Evolutionary conservation across 2,113 vertebrate species (phyloP).

Genomic region (Hydrochoerus hydrochaeris): DNA sequence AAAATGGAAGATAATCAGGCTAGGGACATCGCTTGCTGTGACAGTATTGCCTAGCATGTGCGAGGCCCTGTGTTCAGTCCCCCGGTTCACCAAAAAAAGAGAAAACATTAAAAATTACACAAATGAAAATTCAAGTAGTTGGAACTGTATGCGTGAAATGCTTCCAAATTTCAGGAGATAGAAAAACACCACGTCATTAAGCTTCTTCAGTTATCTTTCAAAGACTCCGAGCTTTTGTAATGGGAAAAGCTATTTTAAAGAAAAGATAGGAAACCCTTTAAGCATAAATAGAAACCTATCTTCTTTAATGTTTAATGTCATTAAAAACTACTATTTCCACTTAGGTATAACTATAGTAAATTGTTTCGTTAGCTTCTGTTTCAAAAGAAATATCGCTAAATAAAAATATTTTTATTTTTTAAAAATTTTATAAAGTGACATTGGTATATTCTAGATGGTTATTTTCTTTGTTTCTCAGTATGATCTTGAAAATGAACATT

Average conservation of each 20-base stretch:
- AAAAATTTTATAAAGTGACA: not conserved
- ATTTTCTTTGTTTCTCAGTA: not conserved
- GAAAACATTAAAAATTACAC: not conserved
- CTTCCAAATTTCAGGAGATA: not conserved
- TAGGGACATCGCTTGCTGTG: too few relatives aligned
- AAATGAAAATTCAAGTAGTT: not conserved
- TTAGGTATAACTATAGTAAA: not conserved
- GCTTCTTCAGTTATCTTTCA: not conserved
- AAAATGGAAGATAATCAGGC: not conserved
- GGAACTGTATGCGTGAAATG: not conserved
- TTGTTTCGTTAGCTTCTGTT: not conserved
- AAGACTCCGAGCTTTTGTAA: not conserved
- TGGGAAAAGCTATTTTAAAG: not conserved
- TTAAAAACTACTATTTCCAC: not conserved
- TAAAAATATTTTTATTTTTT: constrained; percentile 1
- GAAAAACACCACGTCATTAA: not conserved
- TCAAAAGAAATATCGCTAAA: not conserved
- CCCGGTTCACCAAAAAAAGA: not conserved
- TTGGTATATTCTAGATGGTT: not conserved
- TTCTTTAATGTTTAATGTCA: not conserved
- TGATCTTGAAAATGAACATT: not conserved
- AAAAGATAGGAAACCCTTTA: not conserved
- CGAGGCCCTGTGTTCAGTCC: not conserved
- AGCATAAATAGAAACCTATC: not conserved
- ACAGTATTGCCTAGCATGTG: not conserved